Conservation (phyloP, 2,797 vertebrate genomes). For the Zalophus californianus region DNA sequence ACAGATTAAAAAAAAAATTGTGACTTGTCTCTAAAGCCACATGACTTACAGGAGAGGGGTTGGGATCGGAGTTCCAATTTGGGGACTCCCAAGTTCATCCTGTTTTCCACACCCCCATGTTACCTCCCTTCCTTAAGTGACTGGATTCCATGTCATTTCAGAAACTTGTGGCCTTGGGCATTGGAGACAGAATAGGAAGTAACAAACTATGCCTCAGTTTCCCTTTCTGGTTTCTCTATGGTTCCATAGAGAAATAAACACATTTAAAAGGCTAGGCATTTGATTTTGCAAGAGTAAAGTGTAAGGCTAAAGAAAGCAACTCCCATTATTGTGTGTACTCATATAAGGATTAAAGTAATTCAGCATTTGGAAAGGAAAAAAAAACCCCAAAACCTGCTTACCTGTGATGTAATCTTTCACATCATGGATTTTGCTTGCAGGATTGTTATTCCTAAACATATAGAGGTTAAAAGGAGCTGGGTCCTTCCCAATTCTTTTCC, state of each 20-base stretch:
- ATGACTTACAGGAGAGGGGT: neutral
- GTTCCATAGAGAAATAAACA: slow-evolving; percentile 18
- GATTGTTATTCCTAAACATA: slow-evolving; percentile 99
- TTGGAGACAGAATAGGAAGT: neutral
- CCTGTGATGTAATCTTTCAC: slow-evolving; percentile 98
- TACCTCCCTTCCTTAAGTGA: neutral
- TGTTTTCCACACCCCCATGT: neutral
- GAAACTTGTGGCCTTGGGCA: slow-evolving; percentile 11
- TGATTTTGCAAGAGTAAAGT: neutral
- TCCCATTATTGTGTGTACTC: neutral
- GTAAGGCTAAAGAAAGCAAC: neutral
- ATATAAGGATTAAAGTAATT: neutral
- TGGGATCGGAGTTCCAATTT: neutral
- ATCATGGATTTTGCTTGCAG: slow-evolving; percentile 98
- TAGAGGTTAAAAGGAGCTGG: slow-evolving; percentile 98
- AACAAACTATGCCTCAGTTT: neutral
- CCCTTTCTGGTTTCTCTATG: neutral
- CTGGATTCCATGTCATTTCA: neutral
- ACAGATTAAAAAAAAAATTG: neutral
- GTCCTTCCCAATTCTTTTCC: slow-evolving; percentile 95
- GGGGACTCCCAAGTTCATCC: neutral
- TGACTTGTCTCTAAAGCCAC: neutral
- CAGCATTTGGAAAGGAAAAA: neutral
- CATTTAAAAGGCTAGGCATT: neutral
- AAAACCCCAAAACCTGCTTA: slow-evolving; percentile 81